These are phyloP conservation scores for Onychostoma macrolepis DNA, from an alignment of 2,113 vertebrate species.

Conservation along the genomic window DNA sequence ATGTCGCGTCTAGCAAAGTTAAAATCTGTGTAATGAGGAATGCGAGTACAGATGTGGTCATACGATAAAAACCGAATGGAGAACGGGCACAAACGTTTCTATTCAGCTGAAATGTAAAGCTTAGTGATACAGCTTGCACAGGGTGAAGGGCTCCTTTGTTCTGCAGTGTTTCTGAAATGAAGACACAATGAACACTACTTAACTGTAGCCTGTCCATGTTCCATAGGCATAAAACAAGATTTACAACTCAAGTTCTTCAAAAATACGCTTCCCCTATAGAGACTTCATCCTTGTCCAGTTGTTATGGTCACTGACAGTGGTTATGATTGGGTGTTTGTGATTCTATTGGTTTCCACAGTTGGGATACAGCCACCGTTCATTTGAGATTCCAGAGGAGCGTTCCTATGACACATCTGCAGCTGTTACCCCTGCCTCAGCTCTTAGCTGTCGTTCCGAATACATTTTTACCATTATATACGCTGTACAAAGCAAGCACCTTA, in stretches of 20 bases:
- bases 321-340: constrained; percentile 38
- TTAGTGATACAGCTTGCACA: constrained; percentile 35
- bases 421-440: background rate
- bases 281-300: background rate
- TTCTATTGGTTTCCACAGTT: constrained; percentile 46
- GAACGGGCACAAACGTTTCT: constrained; percentile 32
- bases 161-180: constrained; percentile 28
- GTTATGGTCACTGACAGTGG: constrained; percentile 12
- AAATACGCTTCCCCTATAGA: background rate
- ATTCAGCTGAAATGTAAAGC: constrained; percentile 50
- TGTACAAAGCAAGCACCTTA: background rate
- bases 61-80: constrained; percentile 29
- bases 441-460: background rate
- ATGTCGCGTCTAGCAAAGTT: constrained; percentile 31
- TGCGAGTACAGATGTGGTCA: constrained; percentile 41
- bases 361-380: constrained; percentile 6
- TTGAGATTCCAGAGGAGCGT: constrained; percentile 35
- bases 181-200: constrained; percentile 39
- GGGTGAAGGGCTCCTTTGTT: constrained; percentile 53
- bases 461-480: background rate
- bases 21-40: constrained; percentile 30
- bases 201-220: constrained; percentile 32
- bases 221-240: constrained; percentile 34
- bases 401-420: constrained; percentile 44
- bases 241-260: background rate